Percentiles rank a stretch among this genome's conserved stretches.
Conservation (phyloP, 37 sponge, comb jelly and placozoan species). For the Lycopodina hypogea region DNA sequence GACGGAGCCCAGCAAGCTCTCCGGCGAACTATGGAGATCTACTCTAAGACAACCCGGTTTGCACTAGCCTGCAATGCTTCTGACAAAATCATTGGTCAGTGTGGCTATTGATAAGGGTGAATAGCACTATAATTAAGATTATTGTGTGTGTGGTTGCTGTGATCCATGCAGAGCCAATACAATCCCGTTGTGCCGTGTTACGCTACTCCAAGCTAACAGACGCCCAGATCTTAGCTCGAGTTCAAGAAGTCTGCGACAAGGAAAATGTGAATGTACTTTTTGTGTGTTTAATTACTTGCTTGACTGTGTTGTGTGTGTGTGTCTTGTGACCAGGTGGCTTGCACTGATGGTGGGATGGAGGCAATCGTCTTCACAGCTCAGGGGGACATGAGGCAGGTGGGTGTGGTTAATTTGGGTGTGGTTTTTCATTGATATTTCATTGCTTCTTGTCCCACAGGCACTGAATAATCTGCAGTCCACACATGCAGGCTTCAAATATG, state of each 20-base stretch:
- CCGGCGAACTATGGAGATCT: conserved; percentile 97
- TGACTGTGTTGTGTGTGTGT: neutral
- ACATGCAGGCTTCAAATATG: conserved; percentile 84
- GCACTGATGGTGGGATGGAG: conserved; percentile 93
- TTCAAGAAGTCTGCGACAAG: conserved; percentile 90
- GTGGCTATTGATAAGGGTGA: neutral
- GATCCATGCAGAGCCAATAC: conserved; percentile 78
- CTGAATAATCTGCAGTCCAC: conserved; percentile 96
- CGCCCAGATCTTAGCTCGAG: conserved; percentile 79
- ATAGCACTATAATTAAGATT: neutral
- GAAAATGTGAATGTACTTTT: conserved; percentile 61
- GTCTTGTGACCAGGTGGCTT: conserved; percentile 60
- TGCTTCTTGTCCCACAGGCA: conserved; percentile 33
- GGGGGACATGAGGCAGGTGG: conserved; percentile 98
- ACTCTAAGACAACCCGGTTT: conserved; percentile 95
- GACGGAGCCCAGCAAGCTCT: conserved; percentile 96
- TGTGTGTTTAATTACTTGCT: neutral
- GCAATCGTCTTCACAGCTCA: conserved; percentile 97
- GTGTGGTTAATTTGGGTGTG: neutral
- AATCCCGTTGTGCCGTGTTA: conserved; percentile 95
- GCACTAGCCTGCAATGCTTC: conserved; percentile 97
- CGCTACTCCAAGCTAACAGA: conserved; percentile 82
- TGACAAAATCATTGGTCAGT: conserved; percentile 92
- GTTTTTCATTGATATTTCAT: neutral
- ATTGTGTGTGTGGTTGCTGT: neutral